These are phyloP conservation scores for Melanargia galathea DNA, from an alignment of 2,888 invertebrate genomes.

Conservation along the genomic window DNA sequence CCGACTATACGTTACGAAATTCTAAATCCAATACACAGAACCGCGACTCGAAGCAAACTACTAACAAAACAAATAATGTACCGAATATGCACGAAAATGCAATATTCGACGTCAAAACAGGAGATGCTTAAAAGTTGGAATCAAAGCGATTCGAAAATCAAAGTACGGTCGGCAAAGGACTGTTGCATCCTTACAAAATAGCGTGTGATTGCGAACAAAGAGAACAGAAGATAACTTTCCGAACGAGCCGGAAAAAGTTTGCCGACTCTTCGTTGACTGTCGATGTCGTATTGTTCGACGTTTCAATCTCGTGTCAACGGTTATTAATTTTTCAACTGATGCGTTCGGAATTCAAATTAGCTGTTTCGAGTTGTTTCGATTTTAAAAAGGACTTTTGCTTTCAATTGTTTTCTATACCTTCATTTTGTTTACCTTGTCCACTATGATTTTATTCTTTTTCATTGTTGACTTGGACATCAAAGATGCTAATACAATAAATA, in stretches of 20 bases:
- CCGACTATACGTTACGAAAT: constrained; percentile 45
- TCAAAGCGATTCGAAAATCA: constrained; percentile 78
- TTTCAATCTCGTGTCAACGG: constrained; percentile 49
- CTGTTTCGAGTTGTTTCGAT: constrained; percentile 32
- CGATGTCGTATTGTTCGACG: constrained; percentile 49
- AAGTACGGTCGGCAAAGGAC: constrained; percentile 74
- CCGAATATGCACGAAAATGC: constrained; percentile 71
- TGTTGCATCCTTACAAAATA: constrained; percentile 78
- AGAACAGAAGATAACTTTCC: constrained; percentile 62
- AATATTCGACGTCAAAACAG: constrained; percentile 74
- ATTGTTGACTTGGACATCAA: background rate
- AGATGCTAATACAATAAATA: background rate
- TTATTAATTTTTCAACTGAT: constrained; percentile 50
- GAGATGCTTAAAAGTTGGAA: constrained; percentile 77
- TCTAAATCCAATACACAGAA: constrained; percentile 51
- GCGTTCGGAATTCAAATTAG: constrained; percentile 47
- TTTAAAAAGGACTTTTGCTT: constrained; percentile 28
- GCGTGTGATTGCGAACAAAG: constrained; percentile 77
- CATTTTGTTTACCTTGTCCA: constrained; percentile 22
- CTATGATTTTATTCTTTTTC: constrained; percentile 15
- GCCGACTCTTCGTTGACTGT: constrained; percentile 56
- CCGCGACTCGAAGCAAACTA: constrained; percentile 49
- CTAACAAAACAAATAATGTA: constrained; percentile 64
- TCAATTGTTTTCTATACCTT: constrained; percentile 20
- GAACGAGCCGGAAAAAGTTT: constrained; percentile 72